Evolutionary conservation across 2,888 invertebrate genomes (phyloP).

Genomic region (Orchestes rusci): DNA sequence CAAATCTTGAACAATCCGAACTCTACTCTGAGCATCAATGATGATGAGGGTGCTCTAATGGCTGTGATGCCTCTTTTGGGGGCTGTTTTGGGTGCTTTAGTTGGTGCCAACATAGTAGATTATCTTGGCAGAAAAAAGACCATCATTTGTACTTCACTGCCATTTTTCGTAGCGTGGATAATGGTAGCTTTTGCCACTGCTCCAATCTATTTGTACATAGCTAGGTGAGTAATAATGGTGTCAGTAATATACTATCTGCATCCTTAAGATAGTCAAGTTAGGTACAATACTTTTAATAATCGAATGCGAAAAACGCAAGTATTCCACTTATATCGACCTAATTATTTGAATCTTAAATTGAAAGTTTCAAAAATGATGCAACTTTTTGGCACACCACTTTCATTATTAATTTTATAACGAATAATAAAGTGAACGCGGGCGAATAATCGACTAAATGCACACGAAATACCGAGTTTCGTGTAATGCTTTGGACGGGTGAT

Average conservation of each 20-base stretch:
- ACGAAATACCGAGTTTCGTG: too few relatives aligned
- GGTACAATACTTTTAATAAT: too few relatives aligned
- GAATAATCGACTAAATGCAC: too few relatives aligned
- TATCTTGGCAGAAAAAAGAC: slow-evolving; percentile 60
- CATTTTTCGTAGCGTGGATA: slow-evolving; percentile 57
- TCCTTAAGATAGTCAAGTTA: too few relatives aligned
- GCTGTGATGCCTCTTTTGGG: slow-evolving; percentile 60
- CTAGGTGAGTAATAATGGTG: slow-evolving; percentile 22
- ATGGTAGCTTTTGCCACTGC: slow-evolving; percentile 53
- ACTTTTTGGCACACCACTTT: too few relatives aligned
- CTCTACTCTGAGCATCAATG: slow-evolving; percentile 38
- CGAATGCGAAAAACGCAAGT: too few relatives aligned
- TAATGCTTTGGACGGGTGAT: too few relatives aligned
- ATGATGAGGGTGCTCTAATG: slow-evolving; percentile 54
- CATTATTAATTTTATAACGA: too few relatives aligned
- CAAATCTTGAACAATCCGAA: slow-evolving; percentile 43
- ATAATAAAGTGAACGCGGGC: too few relatives aligned
- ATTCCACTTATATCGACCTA: too few relatives aligned
- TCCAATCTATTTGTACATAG: slow-evolving; percentile 50
- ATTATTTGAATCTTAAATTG: too few relatives aligned
- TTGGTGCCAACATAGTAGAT: slow-evolving; percentile 57
- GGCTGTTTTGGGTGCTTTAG: slow-evolving; percentile 54
- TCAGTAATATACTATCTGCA: slow-evolving; percentile 1
- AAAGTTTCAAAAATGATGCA: too few relatives aligned
- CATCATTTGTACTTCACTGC: slow-evolving; percentile 53